Evolutionary conservation across 2,888 invertebrate species (phyloP), one percentile per base, ranked within the genome.

Genomic region (Leptinotarsa rubiginosa): DNA sequence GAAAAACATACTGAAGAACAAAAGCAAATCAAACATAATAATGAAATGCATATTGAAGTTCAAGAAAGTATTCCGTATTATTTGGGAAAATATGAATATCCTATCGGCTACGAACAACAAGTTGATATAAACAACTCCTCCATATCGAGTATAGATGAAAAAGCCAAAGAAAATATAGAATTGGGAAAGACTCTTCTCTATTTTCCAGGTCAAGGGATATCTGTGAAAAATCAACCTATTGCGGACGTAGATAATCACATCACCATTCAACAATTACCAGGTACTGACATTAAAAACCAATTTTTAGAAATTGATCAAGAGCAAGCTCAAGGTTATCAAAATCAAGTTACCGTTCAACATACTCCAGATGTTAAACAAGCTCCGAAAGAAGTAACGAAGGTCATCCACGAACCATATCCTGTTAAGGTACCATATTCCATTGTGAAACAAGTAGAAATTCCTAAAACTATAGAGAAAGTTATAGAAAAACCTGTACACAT

Each of bases 1-100:
- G 84, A 84, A 72, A 73, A 77, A 15, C 73, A 76, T 59, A 64
- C 64, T 12, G 73, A 79, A 25, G 25, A 54, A 25, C 68, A 73
- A 47, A 64, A 77, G 68, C 54, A 73, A 20, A 41, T 41, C 3
- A 12, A 66, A n/a, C 84, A 88, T 56, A 88, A 88, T 65, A 87
- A 89, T 13, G 88, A 86, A 74, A 88, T 88, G 0, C 85, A 89
- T 50, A 92, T 93, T 1, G 92, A 93, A 87, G 86, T 93, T 4
- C 92, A 93, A 81, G 89, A 92, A 84, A 93, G 93, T 0, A 87
- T 93, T 20, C 91, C 91, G 0, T 85, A 90, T 73, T 90, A 90
- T 80, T 81, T 87, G 49, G 87, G 87, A 2, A 87, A 87, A 81
- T 86, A 90, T 18, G 88, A 89, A 79, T 88, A 88, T 49, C 86